phyloP scores from a whole-genome alignment of 1,140 invertebrate genomes.

The Drosophila teissieri region DNA sequence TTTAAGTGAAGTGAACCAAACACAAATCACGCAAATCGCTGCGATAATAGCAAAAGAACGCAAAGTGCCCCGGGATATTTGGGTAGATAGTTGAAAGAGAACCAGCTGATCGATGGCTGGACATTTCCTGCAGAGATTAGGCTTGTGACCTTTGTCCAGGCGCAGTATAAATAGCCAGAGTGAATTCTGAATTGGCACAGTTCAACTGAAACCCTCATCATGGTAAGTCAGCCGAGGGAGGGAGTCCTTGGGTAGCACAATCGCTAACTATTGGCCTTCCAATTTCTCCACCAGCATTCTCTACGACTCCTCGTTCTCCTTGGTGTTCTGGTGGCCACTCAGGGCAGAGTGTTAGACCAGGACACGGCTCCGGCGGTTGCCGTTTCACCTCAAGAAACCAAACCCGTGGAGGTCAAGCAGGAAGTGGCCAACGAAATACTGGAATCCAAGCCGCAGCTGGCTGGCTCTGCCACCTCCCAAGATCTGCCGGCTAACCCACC shows the following conservation, averaged over 20 bases:
- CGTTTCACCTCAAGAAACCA: not conserved
- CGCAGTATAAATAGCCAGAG: slow-evolving; percentile 50
- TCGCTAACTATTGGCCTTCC: not conserved
- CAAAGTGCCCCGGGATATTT: slow-evolving; percentile 30
- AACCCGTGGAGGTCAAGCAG: slow-evolving; percentile 5
- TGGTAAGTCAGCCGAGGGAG: slow-evolving; percentile 56
- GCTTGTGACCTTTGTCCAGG: slow-evolving; percentile 16
- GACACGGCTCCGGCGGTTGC: not conserved
- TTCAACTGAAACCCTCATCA: slow-evolving; percentile 63
- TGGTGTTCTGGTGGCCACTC: slow-evolving; percentile 27
- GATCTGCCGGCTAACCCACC: not conserved
- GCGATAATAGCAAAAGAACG: slow-evolving; percentile 27
- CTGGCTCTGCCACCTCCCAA: not conserved
- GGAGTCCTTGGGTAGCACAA: not conserved
- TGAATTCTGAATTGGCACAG: slow-evolving; percentile 34
- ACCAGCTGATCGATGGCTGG: slow-evolving; percentile 17
- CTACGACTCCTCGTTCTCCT: slow-evolving; percentile 49
- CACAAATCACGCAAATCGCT: slow-evolving; percentile 42
- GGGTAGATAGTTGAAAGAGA: slow-evolving; percentile 38
- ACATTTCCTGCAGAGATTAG: slow-evolving; percentile 24
- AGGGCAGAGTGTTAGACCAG: slow-evolving; percentile 29
- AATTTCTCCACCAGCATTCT: slow-evolving; percentile 20
- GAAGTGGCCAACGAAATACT: not conserved
- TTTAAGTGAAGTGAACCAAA: slow-evolving; percentile 56
- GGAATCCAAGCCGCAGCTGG: not conserved